phyloP scores from a whole-genome alignment of 2,888 invertebrate species.

The Stomorhina lunata region DNA sequence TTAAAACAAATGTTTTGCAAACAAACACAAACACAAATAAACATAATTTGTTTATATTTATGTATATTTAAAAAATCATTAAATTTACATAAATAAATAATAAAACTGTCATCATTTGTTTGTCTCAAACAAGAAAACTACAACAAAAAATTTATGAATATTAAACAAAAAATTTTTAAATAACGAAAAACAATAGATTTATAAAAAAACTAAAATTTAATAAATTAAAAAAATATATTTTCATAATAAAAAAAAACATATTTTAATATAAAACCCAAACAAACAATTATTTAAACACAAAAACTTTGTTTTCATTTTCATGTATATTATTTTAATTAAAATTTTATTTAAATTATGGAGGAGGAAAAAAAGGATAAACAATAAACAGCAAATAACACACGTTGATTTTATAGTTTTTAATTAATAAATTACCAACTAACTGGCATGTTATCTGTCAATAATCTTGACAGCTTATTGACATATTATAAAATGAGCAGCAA shows the following conservation, averaged over 20 bases:
- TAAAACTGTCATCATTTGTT: conserved; percentile 52
- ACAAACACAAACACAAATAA: conserved; percentile 19
- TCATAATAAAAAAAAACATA: conserved; percentile 6
- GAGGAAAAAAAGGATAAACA: not conserved
- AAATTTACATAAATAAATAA: conserved; percentile 56
- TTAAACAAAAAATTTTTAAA: not conserved
- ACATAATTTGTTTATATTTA: conserved; percentile 30
- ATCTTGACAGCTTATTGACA: conserved; percentile 62
- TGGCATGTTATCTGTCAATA: conserved; percentile 63
- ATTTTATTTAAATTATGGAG: conserved; percentile 13
- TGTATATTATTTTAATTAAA: conserved; percentile 52
- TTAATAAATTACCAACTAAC: conserved; percentile 49
- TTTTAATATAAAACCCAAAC: not conserved
- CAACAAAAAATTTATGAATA: not conserved
- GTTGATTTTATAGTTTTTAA: conserved; percentile 39
- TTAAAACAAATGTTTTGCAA: conserved; percentile 22
- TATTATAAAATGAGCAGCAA: conserved; percentile 4
- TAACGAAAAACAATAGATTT: too few relatives aligned
- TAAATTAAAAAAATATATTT: not conserved
- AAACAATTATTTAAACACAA: not conserved
- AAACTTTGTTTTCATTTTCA: too few relatives aligned
- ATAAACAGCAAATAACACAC: not conserved
- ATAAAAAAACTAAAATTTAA: not conserved
- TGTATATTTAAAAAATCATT: conserved; percentile 35
- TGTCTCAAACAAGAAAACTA: conserved; percentile 7